These are phyloP conservation scores for Ochotona princeps DNA, from an alignment of 2,113 vertebrate genomes.

Conservation along the genomic window DNA sequence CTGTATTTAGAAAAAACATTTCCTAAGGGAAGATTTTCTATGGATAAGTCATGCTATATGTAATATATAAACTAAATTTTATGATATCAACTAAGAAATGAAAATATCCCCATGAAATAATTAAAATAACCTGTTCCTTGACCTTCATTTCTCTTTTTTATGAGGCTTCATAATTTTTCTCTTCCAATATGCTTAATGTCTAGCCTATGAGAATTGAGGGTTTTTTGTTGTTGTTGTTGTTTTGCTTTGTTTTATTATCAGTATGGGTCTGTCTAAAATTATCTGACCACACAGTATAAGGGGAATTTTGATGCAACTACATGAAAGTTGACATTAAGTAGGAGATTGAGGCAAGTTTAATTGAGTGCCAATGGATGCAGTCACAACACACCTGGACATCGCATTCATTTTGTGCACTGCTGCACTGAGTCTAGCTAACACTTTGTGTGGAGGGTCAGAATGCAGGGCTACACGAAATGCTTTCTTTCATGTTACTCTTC, in stretches of 20 bases:
- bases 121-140: not conserved
- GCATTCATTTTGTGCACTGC: not conserved
- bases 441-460: not conserved
- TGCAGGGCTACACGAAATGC: not conserved
- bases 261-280: not conserved
- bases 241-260: not conserved
- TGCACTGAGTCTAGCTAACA: not conserved
- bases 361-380: not conserved
- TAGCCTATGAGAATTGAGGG: not conserved
- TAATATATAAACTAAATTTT: not conserved
- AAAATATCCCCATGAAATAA: not conserved
- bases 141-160: not conserved
- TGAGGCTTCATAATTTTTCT: not conserved
- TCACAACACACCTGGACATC: not conserved
- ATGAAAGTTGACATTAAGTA: not conserved
- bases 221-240: not conserved
- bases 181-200: not conserved
- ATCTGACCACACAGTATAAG: not conserved
- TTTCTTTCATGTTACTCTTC: constrained; percentile 9
- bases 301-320: not conserved
- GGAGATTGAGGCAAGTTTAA: not conserved
- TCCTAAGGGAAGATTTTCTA: not conserved
- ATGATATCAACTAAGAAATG: not conserved
- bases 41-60: not conserved
- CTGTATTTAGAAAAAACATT: constrained; percentile 9